Evolutionary conservation across 92 coral and sea anemone genomes (phyloP).

Genomic region (Epizoanthus ramosus): DNA sequence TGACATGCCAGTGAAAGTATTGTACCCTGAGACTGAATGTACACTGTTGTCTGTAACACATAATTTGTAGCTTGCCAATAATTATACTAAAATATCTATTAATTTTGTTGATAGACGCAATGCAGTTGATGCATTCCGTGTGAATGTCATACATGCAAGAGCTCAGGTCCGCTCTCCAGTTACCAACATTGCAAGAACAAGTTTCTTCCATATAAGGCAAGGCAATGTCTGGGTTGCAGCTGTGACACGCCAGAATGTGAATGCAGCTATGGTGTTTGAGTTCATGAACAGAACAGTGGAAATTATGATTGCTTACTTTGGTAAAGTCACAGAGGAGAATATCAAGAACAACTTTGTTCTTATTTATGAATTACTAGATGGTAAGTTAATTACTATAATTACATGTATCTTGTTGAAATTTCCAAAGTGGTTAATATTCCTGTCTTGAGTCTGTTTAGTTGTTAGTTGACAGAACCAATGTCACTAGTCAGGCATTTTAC

Average conservation of each 20-base stretch:
- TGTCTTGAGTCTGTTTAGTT: too few species aligned
- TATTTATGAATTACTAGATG: slow-evolving; percentile 96
- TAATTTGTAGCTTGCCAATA: neutral
- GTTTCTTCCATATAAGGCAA: slow-evolving; percentile 97
- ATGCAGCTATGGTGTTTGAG: slow-evolving; percentile 99
- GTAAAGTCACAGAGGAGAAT: slow-evolving; percentile 97
- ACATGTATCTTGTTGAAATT: too few species aligned
- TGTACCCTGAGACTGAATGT: too few species aligned
- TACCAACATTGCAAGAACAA: slow-evolving; percentile 97
- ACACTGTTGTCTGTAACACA: too few species aligned
- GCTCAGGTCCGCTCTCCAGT: slow-evolving; percentile 99
- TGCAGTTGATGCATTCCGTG: slow-evolving; percentile 98
- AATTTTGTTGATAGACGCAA: slow-evolving; percentile 73
- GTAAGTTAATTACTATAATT: slow-evolving; percentile 51
- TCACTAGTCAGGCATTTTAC: too few species aligned
- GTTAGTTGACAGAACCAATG: too few species aligned
- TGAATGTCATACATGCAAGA: slow-evolving; percentile 98
- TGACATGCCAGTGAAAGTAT: too few species aligned
- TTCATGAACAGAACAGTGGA: slow-evolving; percentile 94
- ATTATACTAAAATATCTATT: neutral
- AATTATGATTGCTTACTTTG: slow-evolving; percentile 97
- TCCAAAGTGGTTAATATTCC: too few species aligned
- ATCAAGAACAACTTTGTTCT: slow-evolving; percentile 99
- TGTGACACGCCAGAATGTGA: slow-evolving; percentile 96
- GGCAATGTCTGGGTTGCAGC: slow-evolving; percentile 99